phyloP scores from a whole-genome alignment of 2,888 invertebrate genomes.

The Myopa tessellatipennis region DNA sequence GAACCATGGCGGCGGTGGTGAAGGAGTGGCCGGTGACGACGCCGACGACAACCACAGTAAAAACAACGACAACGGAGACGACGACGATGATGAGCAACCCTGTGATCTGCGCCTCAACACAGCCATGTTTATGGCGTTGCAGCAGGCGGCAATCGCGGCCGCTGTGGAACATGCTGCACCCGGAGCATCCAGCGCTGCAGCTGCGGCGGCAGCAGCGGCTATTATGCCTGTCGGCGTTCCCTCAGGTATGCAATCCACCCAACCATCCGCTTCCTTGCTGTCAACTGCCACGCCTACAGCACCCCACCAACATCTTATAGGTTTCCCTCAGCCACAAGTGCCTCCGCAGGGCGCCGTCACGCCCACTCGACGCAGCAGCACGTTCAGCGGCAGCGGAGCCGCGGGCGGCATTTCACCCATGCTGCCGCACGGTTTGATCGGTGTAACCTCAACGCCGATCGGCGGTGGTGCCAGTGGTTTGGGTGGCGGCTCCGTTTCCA shows the following conservation, averaged over 20 bases:
- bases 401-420: slow-evolving; percentile 25
- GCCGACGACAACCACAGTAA: slow-evolving; percentile 28
- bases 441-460: slow-evolving; percentile 47
- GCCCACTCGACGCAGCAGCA: slow-evolving; percentile 59
- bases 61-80: slow-evolving; percentile 50
- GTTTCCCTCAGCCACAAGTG: slow-evolving; percentile 48
- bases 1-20: not conserved
- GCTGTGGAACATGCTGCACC: slow-evolving; percentile 32
- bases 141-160: slow-evolving; percentile 50
- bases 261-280: slow-evolving; percentile 48
- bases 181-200: slow-evolving; percentile 44
- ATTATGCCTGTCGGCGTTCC: slow-evolving; percentile 45
- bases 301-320: slow-evolving; percentile 54
- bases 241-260: slow-evolving; percentile 51
- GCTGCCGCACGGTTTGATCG: slow-evolving; percentile 41
- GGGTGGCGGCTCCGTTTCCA: slow-evolving; percentile 45
- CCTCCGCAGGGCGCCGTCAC: slow-evolving; percentile 42
- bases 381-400: slow-evolving; percentile 50
- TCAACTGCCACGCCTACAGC: slow-evolving; percentile 67
- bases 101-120: slow-evolving; percentile 65
- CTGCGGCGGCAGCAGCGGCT: slow-evolving; percentile 45
- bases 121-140: slow-evolving; percentile 58
- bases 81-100: slow-evolving; percentile 61
- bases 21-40: slow-evolving; percentile 13
- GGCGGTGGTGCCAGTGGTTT: slow-evolving; percentile 40